Base-by-base conservation (phyloP, 2,888 invertebrate species). In the Bembecia ichneumoniformis region DNA sequence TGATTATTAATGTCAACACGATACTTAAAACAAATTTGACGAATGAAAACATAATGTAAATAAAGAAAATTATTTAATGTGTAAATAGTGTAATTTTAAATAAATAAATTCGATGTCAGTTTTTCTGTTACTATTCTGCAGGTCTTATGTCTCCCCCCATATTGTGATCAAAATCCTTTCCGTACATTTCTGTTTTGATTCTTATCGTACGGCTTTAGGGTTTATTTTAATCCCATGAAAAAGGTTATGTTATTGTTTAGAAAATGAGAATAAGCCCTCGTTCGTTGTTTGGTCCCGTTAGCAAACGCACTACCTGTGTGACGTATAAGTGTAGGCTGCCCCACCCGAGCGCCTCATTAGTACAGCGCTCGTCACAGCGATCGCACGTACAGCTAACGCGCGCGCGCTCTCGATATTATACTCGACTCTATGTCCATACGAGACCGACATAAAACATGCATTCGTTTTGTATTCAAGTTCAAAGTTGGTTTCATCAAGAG, bases 351-450 rank as follows among this genome's bases (percentile, higher is more conserved):
- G 71, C 81, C 76, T 71, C 84, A 86, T 79, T 84, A 81, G 80
- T 77, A 76, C 74, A 79, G 82, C 83, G 86, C 75, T 75, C 80
- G 86, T 78, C 82, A 84, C 83, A 83, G 83, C 82, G 83, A 71
- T 69, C 72, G 78, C 82, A 86, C 84, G 86, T 86, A 74, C 74
- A 71, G 58, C 68, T 74, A 59, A 68, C 75, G 71, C 79, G 79
- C 77, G 82, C 72, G 79, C 71, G 68, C 71, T 76, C 70, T 74
- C 70, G 49, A 52, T 52, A 50, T 51, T 49, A 46, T 45, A 50
- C 52, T 83, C 82, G 82, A 78, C 82, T 86, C 84, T 84, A 87
- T 87, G 86, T 82, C 80, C 82, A 83, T 78, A 84, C 77, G 77
- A 83, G 74, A 74, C 58, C 66, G 66, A 56, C 71, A 72, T 69